A percentile compares a stretch with the other conserved stretches of the same genome.
Evolutionary conservation across 1,140 invertebrate genomes (phyloP).

Genomic region (Lutraria rhynchaena): DNA sequence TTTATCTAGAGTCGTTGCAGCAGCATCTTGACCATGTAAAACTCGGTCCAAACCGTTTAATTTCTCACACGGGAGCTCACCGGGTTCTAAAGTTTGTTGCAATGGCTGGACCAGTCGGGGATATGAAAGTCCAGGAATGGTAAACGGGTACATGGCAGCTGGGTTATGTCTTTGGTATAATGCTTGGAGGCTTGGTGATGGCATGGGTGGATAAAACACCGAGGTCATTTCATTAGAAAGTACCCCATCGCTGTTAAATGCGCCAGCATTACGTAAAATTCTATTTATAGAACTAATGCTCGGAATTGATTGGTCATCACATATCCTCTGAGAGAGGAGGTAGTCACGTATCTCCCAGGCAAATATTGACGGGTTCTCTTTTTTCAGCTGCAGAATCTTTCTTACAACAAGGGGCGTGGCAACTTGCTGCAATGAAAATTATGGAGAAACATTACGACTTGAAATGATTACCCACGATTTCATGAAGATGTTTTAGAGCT

Average conservation of each 20-base stretch:
- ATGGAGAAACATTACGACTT: background rate
- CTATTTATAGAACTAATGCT: conserved; percentile 98
- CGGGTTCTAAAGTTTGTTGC: conserved; percentile 29
- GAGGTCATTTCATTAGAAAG: conserved; percentile 36
- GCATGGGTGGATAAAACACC: conserved; percentile 37
- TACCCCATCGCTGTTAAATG: conserved; percentile 58
- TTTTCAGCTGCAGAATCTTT: conserved; percentile 98
- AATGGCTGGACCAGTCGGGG: conserved; percentile 68
- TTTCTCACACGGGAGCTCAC: conserved; percentile 26
- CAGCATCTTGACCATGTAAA: background rate
- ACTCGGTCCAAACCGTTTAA: too few species aligned
- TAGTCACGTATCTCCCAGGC: conserved; percentile 99
- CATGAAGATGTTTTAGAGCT: background rate
- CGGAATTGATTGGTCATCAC: conserved; percentile 99
- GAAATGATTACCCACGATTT: too few species aligned
- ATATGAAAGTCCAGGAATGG: conserved; percentile 69
- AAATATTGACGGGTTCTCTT: conserved; percentile 99
- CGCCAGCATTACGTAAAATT: conserved; percentile 89
- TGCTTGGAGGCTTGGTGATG: conserved; percentile 33
- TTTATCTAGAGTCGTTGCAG: background rate
- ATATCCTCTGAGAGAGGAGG: conserved; percentile 97
- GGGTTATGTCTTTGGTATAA: conserved; percentile 40
- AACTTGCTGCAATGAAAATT: conserved; percentile 89
- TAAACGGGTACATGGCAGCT: conserved; percentile 52
- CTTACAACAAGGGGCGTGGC: conserved; percentile 99